Percentiles rank a stretch among this genome's conserved stretches.
Conservation (phyloP, 2,888 invertebrate species). For the Drosophila picticornis region DNA sequence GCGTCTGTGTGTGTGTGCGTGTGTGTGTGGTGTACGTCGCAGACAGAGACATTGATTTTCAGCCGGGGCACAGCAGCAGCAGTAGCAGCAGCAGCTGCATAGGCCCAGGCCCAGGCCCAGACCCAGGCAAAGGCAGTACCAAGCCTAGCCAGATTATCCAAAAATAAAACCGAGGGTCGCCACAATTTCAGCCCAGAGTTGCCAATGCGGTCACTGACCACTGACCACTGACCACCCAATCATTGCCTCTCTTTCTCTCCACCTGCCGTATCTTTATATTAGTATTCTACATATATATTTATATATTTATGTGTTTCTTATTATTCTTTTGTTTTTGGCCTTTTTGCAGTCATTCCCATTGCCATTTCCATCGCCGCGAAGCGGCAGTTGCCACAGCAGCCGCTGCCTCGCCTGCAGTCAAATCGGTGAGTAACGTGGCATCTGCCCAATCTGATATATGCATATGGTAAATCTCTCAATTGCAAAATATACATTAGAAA, state of each 20-base stretch:
- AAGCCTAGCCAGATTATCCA: slow-evolving; percentile 1
- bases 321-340: background rate
- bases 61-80: slow-evolving; percentile 6
- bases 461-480: background rate
- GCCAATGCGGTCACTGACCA: slow-evolving; percentile 25
- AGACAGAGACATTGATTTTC: slow-evolving; percentile 76
- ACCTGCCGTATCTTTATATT: background rate
- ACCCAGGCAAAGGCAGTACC: slow-evolving; percentile 3
- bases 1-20: background rate
- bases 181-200: slow-evolving; percentile 2
- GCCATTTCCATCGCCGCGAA: slow-evolving; percentile 44
- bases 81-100: slow-evolving; percentile 1
- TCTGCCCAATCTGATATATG: background rate
- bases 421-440: slow-evolving; percentile 35
- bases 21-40: slow-evolving; percentile 25
- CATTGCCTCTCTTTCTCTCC: background rate
- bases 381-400: slow-evolving; percentile 29
- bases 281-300: background rate
- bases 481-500: background rate
- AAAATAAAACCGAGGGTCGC: slow-evolving; percentile 42
- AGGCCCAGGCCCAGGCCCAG: slow-evolving; percentile 3
- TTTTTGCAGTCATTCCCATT: slow-evolving; percentile 53
- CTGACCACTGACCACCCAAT: slow-evolving; percentile 11
- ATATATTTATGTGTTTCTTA: background rate
- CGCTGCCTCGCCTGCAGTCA: slow-evolving; percentile 35